Evolutionary conservation across 2,888 invertebrate species (phyloP).

Genomic region (Watsonalla cultraria): DNA sequence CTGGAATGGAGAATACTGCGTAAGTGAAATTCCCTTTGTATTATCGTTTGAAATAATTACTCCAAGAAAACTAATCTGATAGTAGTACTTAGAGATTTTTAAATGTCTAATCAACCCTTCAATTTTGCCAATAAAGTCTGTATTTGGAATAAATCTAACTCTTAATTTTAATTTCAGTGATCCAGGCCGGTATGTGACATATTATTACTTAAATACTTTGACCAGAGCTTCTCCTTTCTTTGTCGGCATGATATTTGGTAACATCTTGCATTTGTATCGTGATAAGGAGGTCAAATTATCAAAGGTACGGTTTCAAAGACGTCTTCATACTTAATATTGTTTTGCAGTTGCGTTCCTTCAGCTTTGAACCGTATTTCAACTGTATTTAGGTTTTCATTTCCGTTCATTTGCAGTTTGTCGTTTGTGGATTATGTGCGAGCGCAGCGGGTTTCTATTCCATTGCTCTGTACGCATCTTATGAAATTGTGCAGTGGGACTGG

Average conservation of each 20-base stretch:
- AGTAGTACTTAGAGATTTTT: too few species aligned
- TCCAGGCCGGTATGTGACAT: constrained; percentile 12
- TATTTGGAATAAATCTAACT: too few species aligned
- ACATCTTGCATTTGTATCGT: constrained; percentile 31
- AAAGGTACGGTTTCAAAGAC: constrained; percentile 26
- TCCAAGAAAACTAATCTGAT: too few species aligned
- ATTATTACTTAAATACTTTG: constrained; percentile 47
- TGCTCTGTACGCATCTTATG: constrained; percentile 9
- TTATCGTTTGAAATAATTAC: too few species aligned
- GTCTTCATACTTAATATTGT: too few species aligned
- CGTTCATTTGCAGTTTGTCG: neutral
- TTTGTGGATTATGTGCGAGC: constrained; percentile 18
- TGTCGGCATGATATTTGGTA: constrained; percentile 47
- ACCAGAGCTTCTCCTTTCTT: constrained; percentile 51
- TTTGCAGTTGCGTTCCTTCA: too few species aligned
- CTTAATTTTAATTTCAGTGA: constrained; percentile 17
- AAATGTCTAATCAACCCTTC: too few species aligned
- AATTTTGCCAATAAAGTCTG: too few species aligned
- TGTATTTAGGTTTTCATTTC: neutral
- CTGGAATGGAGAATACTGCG: constrained; percentile 46
- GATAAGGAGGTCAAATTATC: constrained; percentile 25
- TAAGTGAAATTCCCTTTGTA: too few species aligned
- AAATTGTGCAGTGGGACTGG: constrained; percentile 17
- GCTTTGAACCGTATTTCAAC: too few species aligned
- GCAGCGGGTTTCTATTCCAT: constrained; percentile 9